These are phyloP conservation scores for Acronicta alni DNA, from an alignment of 2,888 invertebrate genomes.

Conservation along the genomic window DNA sequence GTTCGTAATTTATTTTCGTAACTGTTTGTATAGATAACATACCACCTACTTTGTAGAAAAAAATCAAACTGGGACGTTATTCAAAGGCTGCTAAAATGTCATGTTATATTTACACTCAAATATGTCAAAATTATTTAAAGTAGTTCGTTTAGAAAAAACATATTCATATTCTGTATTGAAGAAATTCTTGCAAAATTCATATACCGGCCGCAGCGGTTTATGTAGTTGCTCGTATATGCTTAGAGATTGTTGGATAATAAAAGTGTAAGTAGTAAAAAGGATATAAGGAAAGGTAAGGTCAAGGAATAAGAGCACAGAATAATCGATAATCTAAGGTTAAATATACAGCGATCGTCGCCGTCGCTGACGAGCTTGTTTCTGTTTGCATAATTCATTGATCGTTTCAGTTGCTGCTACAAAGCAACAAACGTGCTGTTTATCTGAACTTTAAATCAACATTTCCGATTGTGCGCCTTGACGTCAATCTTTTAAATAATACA, in stretches of 20 bases:
- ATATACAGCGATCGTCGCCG: conserved; percentile 72
- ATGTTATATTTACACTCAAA: conserved; percentile 33
- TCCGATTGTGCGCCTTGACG: conserved; percentile 61
- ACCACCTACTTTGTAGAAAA: conserved; percentile 46
- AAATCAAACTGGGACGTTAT: conserved; percentile 24
- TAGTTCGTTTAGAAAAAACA: conserved; percentile 21
- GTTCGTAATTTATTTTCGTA: conserved; percentile 25
- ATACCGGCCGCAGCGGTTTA: conserved; percentile 11
- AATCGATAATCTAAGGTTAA: conserved; percentile 78
- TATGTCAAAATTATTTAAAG: conserved; percentile 56
- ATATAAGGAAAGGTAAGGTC: conserved; percentile 61
- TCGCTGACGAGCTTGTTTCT: conserved; percentile 64
- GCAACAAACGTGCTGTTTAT: conserved; percentile 67
- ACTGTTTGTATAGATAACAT: conserved; percentile 33
- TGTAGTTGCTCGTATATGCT: conserved; percentile 21
- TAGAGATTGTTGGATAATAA: conserved; percentile 31
- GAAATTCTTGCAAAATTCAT: conserved; percentile 34
- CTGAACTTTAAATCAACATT: conserved; percentile 72
- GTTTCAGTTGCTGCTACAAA: conserved; percentile 63
- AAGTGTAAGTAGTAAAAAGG: conserved; percentile 20
- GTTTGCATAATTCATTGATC: conserved; percentile 85
- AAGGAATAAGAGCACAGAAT: conserved; percentile 68
- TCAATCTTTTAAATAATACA: conserved; percentile 48
- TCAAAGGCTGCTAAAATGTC: conserved; percentile 37
- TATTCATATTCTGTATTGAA: conserved; percentile 21